Percentiles rank a stretch among this genome's conserved stretches.
phyloP scores from a whole-genome alignment of 1,140 invertebrate species.

The Lithobius niger region DNA sequence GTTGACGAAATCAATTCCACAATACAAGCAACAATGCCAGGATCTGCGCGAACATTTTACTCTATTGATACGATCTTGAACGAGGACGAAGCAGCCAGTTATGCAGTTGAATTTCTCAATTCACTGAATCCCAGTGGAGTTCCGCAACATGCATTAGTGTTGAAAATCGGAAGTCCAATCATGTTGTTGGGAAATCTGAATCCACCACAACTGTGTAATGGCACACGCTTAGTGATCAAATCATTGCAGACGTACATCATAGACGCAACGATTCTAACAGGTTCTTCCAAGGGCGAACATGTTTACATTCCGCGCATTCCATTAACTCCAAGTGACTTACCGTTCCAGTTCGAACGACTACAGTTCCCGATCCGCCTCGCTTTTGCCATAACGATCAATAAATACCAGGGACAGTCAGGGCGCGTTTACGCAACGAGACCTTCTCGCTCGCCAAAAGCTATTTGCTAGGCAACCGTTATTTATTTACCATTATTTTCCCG shows the following conservation, averaged over 20 bases:
- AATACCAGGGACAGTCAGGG: too few species aligned
- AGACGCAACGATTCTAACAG: slow-evolving; percentile 31
- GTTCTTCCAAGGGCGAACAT: slow-evolving; percentile 32
- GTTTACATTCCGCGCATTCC: slow-evolving; percentile 32
- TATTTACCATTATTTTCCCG: too few species aligned
- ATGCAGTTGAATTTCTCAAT: slow-evolving; percentile 25
- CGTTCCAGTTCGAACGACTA: slow-evolving; percentile 26
- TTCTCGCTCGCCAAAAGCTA: too few species aligned
- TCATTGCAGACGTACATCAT: slow-evolving; percentile 20
- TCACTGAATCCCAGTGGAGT: slow-evolving; percentile 20
- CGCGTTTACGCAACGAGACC: too few species aligned
- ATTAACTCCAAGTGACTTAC: slow-evolving; percentile 29
- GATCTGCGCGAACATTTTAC: slow-evolving; percentile 25
- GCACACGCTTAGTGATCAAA: slow-evolving; percentile 22
- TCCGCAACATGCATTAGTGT: slow-evolving; percentile 17
- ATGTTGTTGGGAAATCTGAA: slow-evolving; percentile 35
- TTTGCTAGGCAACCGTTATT: too few species aligned
- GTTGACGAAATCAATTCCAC: slow-evolving; percentile 23
- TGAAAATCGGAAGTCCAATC: slow-evolving; percentile 25
- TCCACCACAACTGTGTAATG: slow-evolving; percentile 16
- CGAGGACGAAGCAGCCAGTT: slow-evolving; percentile 19
- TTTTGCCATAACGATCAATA: slow-evolving; percentile 40
- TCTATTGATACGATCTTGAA: slow-evolving; percentile 28
- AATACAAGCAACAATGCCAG: slow-evolving; percentile 23
- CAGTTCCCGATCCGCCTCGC: slow-evolving; percentile 31